Evolutionary conservation across 2,797 vertebrate species (phyloP).

Genomic region (Jordanella pulchra): DNA sequence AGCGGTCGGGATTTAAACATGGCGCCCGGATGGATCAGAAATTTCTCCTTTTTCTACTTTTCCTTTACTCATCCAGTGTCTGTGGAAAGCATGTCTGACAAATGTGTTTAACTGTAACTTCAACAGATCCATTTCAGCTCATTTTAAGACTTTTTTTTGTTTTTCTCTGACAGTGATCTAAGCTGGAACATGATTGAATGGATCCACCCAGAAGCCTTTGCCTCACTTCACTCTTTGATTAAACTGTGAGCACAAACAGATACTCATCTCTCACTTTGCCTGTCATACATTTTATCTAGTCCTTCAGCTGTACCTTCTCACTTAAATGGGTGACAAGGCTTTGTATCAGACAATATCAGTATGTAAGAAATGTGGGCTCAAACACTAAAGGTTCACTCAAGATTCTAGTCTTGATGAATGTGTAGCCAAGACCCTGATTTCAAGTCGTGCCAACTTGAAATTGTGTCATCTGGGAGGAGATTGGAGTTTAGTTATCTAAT

Average conservation of each 20-base stretch:
- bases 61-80: too few species aligned
- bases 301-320: constrained; percentile 4
- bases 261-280: background rate
- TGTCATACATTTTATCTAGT: constrained; percentile 17
- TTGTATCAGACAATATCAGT: constrained; percentile 40
- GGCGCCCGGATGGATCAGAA: too few species aligned
- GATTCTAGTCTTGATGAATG: constrained; percentile 23
- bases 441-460: constrained; percentile 55
- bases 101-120: background rate
- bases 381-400: constrained; percentile 30
- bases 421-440: constrained; percentile 41
- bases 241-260: constrained; percentile 88
- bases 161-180: constrained; percentile 82
- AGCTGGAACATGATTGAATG: constrained; percentile 89
- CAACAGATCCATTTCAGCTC: background rate
- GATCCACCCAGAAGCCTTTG: constrained; percentile 90
- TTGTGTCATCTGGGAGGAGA: constrained; percentile 43
- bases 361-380: constrained; percentile 25
- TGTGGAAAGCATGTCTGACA: background rate
- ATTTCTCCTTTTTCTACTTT: too few species aligned
- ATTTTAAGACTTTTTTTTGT: constrained; percentile 5
- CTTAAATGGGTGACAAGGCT: constrained; percentile 10
- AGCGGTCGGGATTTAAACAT: too few species aligned
- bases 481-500: constrained; percentile 45
- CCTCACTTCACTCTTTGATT: constrained; percentile 85